These are phyloP conservation scores for Athalia circularis DNA, from an alignment of 2,888 invertebrate genomes.

Conservation along the genomic window DNA sequence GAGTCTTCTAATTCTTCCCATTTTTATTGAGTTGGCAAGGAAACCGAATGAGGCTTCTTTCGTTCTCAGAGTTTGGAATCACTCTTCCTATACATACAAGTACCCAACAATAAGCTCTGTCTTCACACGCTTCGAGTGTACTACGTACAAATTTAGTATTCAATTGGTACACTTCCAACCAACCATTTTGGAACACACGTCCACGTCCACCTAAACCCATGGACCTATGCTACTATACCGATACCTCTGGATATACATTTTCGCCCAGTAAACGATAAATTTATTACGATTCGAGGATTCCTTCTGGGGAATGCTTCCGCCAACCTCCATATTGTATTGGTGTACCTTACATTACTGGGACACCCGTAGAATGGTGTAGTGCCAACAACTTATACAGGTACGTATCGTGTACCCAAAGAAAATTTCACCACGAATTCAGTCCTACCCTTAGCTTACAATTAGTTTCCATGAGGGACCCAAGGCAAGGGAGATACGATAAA, in stretches of 20 bases:
- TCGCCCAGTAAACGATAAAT: constrained; percentile 19
- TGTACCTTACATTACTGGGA: neutral
- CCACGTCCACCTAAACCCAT: too few relatives aligned
- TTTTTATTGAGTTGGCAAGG: too few relatives aligned
- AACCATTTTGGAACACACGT: too few relatives aligned
- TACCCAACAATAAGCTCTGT: constrained; percentile 6
- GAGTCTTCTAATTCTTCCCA: too few relatives aligned
- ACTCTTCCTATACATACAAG: constrained; percentile 38
- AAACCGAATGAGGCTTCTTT: neutral
- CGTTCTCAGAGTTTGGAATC: constrained; percentile 9
- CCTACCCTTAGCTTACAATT: too few relatives aligned
- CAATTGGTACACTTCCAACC: constrained; percentile 19
- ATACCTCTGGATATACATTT: neutral
- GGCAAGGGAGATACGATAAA: too few relatives aligned
- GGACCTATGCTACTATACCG: too few relatives aligned
- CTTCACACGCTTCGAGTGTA: neutral
- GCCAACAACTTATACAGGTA: neutral
- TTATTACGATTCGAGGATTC: constrained; percentile 19
- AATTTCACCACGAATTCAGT: too few relatives aligned
- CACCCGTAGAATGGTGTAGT: neutral
- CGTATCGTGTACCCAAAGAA: too few relatives aligned
- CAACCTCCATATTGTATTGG: neutral
- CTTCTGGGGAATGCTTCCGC: constrained; percentile 11
- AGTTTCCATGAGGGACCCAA: too few relatives aligned
- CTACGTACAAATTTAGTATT: constrained; percentile 24